A percentile compares a stretch with the other conserved stretches of the same genome.
phyloP scores from a whole-genome alignment of 2,888 invertebrate genomes.

The Tinea trinotella region DNA sequence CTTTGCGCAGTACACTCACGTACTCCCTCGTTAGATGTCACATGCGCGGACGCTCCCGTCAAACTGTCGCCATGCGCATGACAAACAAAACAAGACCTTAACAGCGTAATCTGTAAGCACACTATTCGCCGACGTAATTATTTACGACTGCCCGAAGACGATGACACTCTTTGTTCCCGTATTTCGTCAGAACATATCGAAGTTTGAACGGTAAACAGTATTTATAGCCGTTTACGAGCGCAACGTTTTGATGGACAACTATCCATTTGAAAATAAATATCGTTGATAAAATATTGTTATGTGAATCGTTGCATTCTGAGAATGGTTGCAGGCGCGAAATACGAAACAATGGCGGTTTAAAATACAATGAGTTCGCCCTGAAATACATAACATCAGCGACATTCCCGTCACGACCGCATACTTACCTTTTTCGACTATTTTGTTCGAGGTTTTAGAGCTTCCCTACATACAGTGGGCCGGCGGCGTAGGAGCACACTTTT shows the following conservation, averaged over 20 bases:
- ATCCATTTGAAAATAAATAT: constrained; percentile 27
- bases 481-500: constrained; percentile 25
- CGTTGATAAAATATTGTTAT: constrained; percentile 17
- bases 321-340: constrained; percentile 50
- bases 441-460: constrained; percentile 32
- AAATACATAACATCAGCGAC: constrained; percentile 57
- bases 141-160: background rate
- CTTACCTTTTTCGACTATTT: constrained; percentile 65
- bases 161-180: constrained; percentile 7
- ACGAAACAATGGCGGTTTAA: constrained; percentile 66
- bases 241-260: constrained; percentile 33
- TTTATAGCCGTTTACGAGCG: constrained; percentile 30
- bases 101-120: background rate
- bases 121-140: background rate
- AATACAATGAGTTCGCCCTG: constrained; percentile 65
- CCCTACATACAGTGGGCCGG: constrained; percentile 26
- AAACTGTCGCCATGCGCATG: background rate
- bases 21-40: constrained; percentile 19
- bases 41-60: constrained; percentile 17
- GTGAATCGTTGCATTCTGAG: constrained; percentile 31
- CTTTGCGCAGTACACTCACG: constrained; percentile 21
- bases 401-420: constrained; percentile 65
- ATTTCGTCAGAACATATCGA: constrained; percentile 14
- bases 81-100: background rate
- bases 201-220: constrained; percentile 24